Evolutionary conservation across 92 coral and sea anemone species (phyloP), one percentile per base, ranked within the genome.

Genomic region (Montipora capitata): DNA sequence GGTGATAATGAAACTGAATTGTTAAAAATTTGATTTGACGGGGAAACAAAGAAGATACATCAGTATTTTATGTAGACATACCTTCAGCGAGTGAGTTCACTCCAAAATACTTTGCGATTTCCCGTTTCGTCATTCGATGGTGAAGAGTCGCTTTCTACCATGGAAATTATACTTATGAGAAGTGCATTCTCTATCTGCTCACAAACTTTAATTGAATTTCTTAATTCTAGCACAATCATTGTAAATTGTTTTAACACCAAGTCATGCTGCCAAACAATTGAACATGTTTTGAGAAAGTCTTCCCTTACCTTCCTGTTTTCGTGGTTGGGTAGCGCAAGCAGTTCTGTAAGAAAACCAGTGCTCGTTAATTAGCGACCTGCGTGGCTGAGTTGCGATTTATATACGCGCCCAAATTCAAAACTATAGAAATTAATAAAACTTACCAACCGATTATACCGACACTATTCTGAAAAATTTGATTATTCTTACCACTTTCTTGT

Each of bases 51-150:
- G 35, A 27, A 1, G 35, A 27, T 27, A 76, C 38, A 18, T 54
- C 1, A 56, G n/a, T 56, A 15, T 17, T 35, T 41, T 40, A 5
- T 20, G 9, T 16, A 15, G 4, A 20, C 88, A 41, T 81, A 97
- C 99, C 98, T 90, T 94, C 57, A 72, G 73, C 84, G 77, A 80
- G 91, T 16, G 98, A 84, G 70, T 71, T 90, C 12, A 82, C 93
- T 44, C 99, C 98, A 84, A 97, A 95, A 61, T 90, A 91, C 15
- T 82, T 59, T 10, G 88, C 61, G 35, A 93, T 82, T 65, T 97
- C 99, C 78, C 94, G 88, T 68, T 90, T 93, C 18, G 95, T 95
- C 97, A 95, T 95, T 74, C 92, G 94, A 59, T 93, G 96, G 77
- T 96, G 99, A 20, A 96, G 77, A 48, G 83, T 67, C 1, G 87